Conservation (phyloP, 2,888 invertebrate genomes). For the Philereme vetulata region DNA sequence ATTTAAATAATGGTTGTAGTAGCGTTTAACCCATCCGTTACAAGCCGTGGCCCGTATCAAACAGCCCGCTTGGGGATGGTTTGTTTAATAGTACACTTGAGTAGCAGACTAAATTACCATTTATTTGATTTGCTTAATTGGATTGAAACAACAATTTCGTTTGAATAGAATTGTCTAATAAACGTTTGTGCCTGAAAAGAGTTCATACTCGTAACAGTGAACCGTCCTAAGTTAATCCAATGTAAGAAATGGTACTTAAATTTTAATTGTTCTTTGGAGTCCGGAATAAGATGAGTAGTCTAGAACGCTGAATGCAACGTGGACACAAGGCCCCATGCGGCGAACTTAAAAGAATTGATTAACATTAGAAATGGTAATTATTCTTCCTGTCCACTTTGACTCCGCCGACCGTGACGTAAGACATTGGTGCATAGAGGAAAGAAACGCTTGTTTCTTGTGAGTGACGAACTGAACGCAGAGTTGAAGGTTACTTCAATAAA, state of each 20-base stretch:
- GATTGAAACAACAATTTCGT: constrained; percentile 3
- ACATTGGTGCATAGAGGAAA: constrained; percentile 43
- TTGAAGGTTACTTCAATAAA: constrained; percentile 8
- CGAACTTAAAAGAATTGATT: constrained; percentile 60
- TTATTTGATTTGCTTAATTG: constrained; percentile 49
- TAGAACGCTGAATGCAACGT: constrained; percentile 38
- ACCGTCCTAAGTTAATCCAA: too few species aligned
- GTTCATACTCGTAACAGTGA: too few species aligned
- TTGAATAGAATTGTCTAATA: background rate
- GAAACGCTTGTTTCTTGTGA: constrained; percentile 13
- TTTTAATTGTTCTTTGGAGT: constrained; percentile 40
- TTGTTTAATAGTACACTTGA: constrained; percentile 41
- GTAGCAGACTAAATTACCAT: constrained; percentile 55
- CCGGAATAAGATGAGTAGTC: constrained; percentile 37
- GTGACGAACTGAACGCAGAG: constrained; percentile 10
- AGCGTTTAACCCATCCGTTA: constrained; percentile 37
- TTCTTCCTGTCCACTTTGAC: constrained; percentile 56
- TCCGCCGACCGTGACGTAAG: constrained; percentile 47
- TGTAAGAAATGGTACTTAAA: too few species aligned
- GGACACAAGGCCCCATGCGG: constrained; percentile 50
- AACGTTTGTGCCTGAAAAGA: too few species aligned
- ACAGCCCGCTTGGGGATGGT: constrained; percentile 41
- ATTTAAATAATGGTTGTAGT: constrained; percentile 29
- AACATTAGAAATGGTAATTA: constrained; percentile 61
- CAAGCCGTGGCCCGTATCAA: constrained; percentile 41